Evolutionary conservation across 2,113 vertebrate genomes (phyloP), one percentile per base, ranked within the genome.

Genomic region (Ptilonorhynchus violaceus): DNA sequence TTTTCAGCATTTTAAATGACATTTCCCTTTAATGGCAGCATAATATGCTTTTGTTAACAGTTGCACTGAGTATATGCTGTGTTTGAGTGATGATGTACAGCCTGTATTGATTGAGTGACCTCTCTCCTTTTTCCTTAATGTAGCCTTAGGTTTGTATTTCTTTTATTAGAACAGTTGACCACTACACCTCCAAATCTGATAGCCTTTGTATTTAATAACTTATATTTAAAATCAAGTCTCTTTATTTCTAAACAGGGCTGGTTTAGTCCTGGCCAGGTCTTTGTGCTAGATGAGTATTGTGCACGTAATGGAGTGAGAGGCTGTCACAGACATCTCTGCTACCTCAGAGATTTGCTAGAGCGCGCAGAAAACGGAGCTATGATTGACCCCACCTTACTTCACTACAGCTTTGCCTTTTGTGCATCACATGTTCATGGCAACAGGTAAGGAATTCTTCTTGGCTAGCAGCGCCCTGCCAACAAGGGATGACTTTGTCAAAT

Each of bases 211-310:
- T 90, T 94, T 95, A 96, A 94, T 96, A 95, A 91, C 94, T 81
- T 95, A 75, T 96, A 96, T 98, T 98, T 98, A 96, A 98, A 98
- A 97, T 96, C 81, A 97, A 96, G 96, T 96, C 93, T 98, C 85
- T 97, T 86, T 97, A 82, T 97, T 98, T 97, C 92, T 97, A 93
- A 78, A 77, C 98, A 99, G 99, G 99, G 99, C 96, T 99, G 99
- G 99, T 99, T 99, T 98, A 99, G 99, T 98, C 99, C 99, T 21
- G 99, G 99, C 93, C 99, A 99, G 97, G 99, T 99, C 96, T 99
- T 99, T 97, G 99, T 99, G 82, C 97, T 99, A 96, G 99, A 99
- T 50, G 99, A 99, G 97, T 99, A 99, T 93, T 99, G 99, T 18
- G 99, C 99, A 94, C 98, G 99, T 60, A 99, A 99, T 7, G 99